Base-by-base conservation (phyloP, 2,888 invertebrate species). In the Macrosiphum euphorbiae region DNA sequence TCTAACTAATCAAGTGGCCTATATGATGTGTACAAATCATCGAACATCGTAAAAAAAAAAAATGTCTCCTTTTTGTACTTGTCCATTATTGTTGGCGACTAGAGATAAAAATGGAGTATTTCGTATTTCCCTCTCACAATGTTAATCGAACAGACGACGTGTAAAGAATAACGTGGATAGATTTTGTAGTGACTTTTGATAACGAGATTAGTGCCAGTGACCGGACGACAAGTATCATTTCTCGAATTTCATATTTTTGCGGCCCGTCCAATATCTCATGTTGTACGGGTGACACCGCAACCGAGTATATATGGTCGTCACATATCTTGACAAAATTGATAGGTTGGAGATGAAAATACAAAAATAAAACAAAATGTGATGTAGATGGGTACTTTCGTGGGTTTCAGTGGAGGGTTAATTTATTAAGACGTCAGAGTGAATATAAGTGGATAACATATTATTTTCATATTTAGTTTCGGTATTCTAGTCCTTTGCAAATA, bases 221-320 rank as follows among this genome's bases (percentile, higher is more conserved):
- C 87, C 7, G n/a, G 20, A 88, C 24, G 52, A 41, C 35, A 28
- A 88, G 52, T 55, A 55, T 24, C 24, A 26, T 55, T 55, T 87
- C 52, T 88, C 35, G 52, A 55, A 24, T 88, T 55, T 88, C 88
- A 55, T 88, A 55, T 88, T 87, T 35, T n/a, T n/a, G 50, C n/a
- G 87, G 52, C 0, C 3, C 52, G 24, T 87, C 16, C n/a, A 35
- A 52, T 87, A 47, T 47, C 47, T 55, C 52, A 35, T 35, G 26
- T 41, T 52, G 41, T 26, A 35, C 35, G 35, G 52, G 13, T 87
- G 28, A 28, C 85, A 85, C 26, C 26, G 16, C 26, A 50, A 28
- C 86, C 5, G 86, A 47, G 47, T 87, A n/a, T 87, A 47, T 55
- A 26, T 52, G 24, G 35, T 88, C 35, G 35, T 87, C 28, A 41